Base-by-base conservation (phyloP, 2,888 invertebrate species). In the Metellina segmentata region DNA sequence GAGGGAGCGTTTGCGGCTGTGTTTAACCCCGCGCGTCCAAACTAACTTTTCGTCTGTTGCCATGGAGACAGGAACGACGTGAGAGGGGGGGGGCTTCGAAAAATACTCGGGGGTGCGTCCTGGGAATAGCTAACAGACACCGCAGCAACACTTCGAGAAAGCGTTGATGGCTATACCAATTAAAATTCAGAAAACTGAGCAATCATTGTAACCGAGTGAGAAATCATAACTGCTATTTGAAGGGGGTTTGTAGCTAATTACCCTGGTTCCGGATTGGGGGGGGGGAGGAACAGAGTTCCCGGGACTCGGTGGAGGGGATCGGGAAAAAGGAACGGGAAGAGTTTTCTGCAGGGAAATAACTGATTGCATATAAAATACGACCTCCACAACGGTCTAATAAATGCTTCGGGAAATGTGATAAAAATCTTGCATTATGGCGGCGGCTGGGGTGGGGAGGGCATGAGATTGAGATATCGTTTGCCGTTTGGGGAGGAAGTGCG, bases 131-230 rank as follows among this genome's bases (percentile, higher is more conserved):
- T 52, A 85, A 75, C 85, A 75, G 75, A 34, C 34, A 34, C 34
- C 34, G 34, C 34, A 34, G 34, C 34, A 34, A 53, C 49, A 79
- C 52, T 79, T n/a, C n/a, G 11, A 11, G 61, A 61, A 34, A 34
- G 34, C 34, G 71, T 13, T 48, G 52, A n/a, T 83, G 19, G 82
- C 71, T n/a, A 61, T 78, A 72, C 85, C 85, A 86, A 86, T 86
- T 86, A 86, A 86, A 86, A 86, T 70, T 86, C 78, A 75, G 49
- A 70, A 86, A 82, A 82, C 81, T 48, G 81, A 82, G 71, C 85
- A 86, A 86, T 86, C 77, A 78, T 86, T 86, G 85, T 70, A 77
- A 78, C 78, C 61, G 51, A 51, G 82, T 34, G 75, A 49, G 82
- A 74, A 72, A 83, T 49, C 81, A 51, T 61, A 82, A 82, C 81